Evolutionary conservation across 2,797 vertebrate genomes (phyloP).

Genomic region (Phoxinus dragarum): DNA sequence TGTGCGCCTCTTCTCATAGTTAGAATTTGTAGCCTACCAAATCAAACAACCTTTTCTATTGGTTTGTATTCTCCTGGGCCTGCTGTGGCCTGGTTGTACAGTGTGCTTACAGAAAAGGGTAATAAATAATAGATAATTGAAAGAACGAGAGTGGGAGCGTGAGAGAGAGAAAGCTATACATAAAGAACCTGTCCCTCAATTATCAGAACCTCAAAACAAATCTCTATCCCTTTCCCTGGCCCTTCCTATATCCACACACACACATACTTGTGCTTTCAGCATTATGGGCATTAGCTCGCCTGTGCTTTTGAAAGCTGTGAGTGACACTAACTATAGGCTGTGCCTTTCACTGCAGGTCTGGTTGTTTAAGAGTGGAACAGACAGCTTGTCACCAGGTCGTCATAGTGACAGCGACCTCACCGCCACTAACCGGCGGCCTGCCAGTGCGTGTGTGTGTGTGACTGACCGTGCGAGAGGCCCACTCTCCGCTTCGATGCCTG

Average conservation of each 20-base stretch:
- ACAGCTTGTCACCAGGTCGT: slow-evolving; percentile 54
- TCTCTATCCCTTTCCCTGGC: neutral
- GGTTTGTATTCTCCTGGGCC: slow-evolving; percentile 37
- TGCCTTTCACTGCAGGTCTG: slow-evolving; percentile 43
- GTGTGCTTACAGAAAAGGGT: slow-evolving; percentile 27
- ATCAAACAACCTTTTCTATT: slow-evolving; percentile 39
- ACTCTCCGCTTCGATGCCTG: slow-evolving; percentile 3
- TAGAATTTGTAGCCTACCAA: slow-evolving; percentile 18
- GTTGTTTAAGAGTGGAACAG: slow-evolving; percentile 48
- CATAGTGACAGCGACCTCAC: slow-evolving; percentile 45
- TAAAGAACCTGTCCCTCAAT: slow-evolving; percentile 44
- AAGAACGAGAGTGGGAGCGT: neutral
- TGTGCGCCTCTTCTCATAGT: neutral
- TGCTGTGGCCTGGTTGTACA: slow-evolving; percentile 38
- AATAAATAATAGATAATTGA: neutral
- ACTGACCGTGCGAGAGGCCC: slow-evolving; percentile 22
- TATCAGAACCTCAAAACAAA: slow-evolving; percentile 42
- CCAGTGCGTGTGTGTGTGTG: slow-evolving; percentile 37
- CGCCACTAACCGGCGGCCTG: slow-evolving; percentile 37
- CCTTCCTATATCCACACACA: slow-evolving; percentile 34
- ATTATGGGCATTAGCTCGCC: slow-evolving; percentile 41
- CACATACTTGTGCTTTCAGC: slow-evolving; percentile 32
- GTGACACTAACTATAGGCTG: slow-evolving; percentile 51
- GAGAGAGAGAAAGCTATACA: slow-evolving; percentile 20
- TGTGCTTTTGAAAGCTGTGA: slow-evolving; percentile 37